phyloP scores from a whole-genome alignment of 1,140 invertebrate genomes.

The Pemphigus obesinymphae region DNA sequence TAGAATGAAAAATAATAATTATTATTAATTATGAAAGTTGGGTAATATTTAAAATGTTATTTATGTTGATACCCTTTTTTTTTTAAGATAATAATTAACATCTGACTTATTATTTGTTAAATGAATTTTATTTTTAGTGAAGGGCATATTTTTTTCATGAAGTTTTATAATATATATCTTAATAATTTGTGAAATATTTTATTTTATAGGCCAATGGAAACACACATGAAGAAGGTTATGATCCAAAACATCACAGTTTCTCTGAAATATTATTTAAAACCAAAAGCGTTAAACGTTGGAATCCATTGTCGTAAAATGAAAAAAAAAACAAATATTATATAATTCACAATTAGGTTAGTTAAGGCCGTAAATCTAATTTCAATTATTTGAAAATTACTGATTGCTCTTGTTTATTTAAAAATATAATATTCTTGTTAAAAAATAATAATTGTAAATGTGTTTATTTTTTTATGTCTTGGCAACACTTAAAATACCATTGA shows the following conservation, averaged over 20 bases:
- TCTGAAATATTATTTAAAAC: slow-evolving; percentile 16
- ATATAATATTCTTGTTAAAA: not conserved
- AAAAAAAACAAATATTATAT: not conserved
- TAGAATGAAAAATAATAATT: not conserved
- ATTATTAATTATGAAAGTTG: too few species aligned
- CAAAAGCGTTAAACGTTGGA: not conserved
- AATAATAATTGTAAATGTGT: not conserved
- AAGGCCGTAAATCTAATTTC: not conserved
- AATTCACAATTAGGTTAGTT: not conserved
- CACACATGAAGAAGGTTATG: slow-evolving; percentile 1
- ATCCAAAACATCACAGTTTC: slow-evolving; percentile 22
- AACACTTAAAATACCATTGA: not conserved
- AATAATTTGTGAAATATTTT: too few species aligned
- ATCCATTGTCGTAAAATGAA: not conserved
- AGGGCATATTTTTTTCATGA: not conserved
- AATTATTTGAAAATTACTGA: not conserved
- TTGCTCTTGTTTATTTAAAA: not conserved
- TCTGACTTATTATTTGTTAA: too few species aligned
- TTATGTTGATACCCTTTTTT: too few species aligned
- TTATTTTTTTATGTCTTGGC: not conserved
- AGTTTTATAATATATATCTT: not conserved
- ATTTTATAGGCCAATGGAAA: slow-evolving; percentile 21
- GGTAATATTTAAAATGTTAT: too few species aligned
- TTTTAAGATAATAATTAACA: too few species aligned
- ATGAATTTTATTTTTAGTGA: not conserved